Conservation (phyloP, 1,140 invertebrate genomes). For the Bathynomus jamesi region DNA sequence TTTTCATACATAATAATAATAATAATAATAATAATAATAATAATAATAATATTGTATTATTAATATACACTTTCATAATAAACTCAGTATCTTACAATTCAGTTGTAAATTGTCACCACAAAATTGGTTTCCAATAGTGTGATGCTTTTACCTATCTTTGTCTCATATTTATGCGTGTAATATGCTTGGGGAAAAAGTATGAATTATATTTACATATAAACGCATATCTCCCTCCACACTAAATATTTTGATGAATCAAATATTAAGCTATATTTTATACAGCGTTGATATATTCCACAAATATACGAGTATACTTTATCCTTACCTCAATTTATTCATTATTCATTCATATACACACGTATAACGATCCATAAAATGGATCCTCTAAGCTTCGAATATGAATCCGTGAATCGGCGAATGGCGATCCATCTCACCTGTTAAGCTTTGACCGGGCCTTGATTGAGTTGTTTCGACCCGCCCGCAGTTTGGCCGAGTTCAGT, state of each 20-base stretch:
- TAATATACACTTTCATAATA: no score
- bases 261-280: neutral
- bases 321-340: neutral
- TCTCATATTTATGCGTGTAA: neutral
- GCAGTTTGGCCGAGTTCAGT: no score
- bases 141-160: neutral
- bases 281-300: neutral
- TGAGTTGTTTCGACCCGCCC: neutral
- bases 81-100: no score
- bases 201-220: constrained; percentile 1
- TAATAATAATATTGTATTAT: no score
- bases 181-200: neutral
- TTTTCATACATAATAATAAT: no score
- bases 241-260: neutral
- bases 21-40: no score
- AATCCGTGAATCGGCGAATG: neutral
- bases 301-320: neutral
- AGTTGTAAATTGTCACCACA: neutral
- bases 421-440: neutral
- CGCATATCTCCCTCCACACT: neutral
- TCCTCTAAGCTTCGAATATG: neutral
- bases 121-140: neutral
- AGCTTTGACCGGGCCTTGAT: neutral
- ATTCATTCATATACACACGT: neutral
- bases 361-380: neutral